phyloP scores from a whole-genome alignment of 2,797 vertebrate species.

The Lithobates pipiens region DNA sequence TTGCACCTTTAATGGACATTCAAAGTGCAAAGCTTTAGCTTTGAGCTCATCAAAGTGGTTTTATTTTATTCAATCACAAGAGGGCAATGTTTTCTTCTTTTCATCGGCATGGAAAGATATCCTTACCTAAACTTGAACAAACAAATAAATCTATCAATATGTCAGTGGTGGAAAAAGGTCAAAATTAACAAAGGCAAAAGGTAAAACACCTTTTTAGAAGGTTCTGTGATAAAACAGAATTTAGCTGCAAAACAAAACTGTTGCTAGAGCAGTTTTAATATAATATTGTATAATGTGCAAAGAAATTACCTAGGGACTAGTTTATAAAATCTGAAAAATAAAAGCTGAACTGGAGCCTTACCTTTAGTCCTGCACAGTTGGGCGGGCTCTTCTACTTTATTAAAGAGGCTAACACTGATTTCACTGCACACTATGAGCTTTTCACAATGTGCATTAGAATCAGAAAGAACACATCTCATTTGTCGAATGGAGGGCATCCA shows the following conservation, averaged over 20 bases:
- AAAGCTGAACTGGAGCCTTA: background rate
- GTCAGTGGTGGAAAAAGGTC: constrained; percentile 39
- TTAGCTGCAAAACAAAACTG: constrained; percentile 38
- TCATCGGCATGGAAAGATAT: constrained; percentile 20
- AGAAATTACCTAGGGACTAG: background rate
- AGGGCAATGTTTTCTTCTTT: constrained; percentile 57
- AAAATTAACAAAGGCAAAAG: constrained; percentile 43
- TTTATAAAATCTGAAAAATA: background rate
- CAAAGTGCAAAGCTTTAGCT: background rate
- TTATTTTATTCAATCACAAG: constrained; percentile 41
- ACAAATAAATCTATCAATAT: constrained; percentile 35
- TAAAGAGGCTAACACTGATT: too few relatives aligned
- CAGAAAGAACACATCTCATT: too few relatives aligned
- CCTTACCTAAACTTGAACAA: constrained; percentile 42
- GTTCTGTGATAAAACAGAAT: constrained; percentile 25
- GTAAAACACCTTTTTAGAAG: constrained; percentile 29
- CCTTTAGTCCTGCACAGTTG: too few relatives aligned
- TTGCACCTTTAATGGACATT: background rate
- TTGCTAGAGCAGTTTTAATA: constrained; percentile 15
- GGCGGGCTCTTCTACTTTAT: too few relatives aligned
- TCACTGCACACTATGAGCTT: too few relatives aligned
- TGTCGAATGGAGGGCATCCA: too few relatives aligned
- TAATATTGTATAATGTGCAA: background rate
- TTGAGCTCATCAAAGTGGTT: background rate
- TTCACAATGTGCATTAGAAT: too few relatives aligned